phyloP scores from a whole-genome alignment of 2,797 vertebrate genomes.

The Tamandua tetradactyla region DNA sequence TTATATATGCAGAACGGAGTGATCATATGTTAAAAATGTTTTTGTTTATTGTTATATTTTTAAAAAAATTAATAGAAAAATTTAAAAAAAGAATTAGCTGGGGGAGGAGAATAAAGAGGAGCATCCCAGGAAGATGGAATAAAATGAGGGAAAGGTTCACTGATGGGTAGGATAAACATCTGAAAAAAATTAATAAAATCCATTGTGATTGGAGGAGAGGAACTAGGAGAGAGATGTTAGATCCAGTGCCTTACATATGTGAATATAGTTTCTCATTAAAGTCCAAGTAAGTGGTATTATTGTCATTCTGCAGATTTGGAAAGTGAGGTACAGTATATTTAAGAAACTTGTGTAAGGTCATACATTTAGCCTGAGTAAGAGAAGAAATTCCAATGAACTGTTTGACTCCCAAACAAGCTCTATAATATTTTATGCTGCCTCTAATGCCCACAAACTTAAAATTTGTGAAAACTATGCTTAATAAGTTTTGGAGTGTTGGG shows the following conservation, averaged over 20 bases:
- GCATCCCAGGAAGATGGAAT: not conserved
- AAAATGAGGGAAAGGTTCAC: not conserved
- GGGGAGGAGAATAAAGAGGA: not conserved
- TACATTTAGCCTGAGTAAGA: not conserved
- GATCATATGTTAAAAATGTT: no score
- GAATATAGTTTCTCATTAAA: not conserved
- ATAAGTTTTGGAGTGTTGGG: not conserved
- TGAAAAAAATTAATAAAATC: not conserved
- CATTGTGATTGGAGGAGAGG: not conserved
- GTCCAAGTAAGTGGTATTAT: not conserved
- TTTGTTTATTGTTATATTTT: no score
- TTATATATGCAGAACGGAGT: no score
- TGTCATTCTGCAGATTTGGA: not conserved
- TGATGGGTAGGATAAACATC: not conserved
- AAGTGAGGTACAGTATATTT: not conserved
- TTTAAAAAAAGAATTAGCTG: not conserved
- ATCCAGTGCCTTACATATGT: not conserved
- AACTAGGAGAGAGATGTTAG: not conserved
- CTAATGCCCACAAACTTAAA: not conserved
- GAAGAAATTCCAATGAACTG: not conserved
- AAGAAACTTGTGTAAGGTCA: not conserved
- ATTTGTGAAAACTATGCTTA: not conserved
- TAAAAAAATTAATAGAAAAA: no score
- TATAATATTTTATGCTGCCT: not conserved
- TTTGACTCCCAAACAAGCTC: not conserved